A percentile compares a stretch with the other conserved stretches of the same genome.
phyloP scores from a whole-genome alignment of 2,113 vertebrate genomes.

The Pyrgilauda ruficollis region DNA sequence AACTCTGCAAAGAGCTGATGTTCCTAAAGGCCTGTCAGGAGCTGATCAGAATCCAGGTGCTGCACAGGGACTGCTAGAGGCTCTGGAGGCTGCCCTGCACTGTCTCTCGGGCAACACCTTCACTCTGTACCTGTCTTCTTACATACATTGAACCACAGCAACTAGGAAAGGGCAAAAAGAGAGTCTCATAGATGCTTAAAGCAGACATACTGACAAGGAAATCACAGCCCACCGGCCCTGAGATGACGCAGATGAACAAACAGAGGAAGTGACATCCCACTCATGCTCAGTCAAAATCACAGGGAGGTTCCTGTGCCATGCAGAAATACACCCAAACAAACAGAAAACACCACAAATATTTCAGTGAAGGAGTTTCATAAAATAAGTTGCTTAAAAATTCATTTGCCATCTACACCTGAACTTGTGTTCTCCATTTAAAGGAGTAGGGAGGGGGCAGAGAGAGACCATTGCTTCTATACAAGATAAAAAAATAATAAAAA shows the following conservation, averaged over 20 bases:
- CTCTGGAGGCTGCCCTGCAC: not conserved
- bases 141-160: not conserved
- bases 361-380: not conserved
- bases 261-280: not conserved
- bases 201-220: not conserved
- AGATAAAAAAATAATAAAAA: not conserved
- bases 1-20: not conserved
- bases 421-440: not conserved
- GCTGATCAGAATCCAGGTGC: not conserved
- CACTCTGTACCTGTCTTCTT: not conserved
- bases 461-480: not conserved
- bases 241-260: not conserved
- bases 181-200: not conserved
- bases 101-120: not conserved
- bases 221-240: not conserved
- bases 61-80: not conserved
- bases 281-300: not conserved
- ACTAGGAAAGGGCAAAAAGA: not conserved
- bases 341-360: not conserved
- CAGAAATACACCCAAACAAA: not conserved
- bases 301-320: not conserved
- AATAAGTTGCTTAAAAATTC: not conserved
- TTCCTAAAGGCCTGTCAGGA: not conserved
- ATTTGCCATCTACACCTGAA: not conserved
- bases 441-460: not conserved